Evolutionary conservation across 1,140 invertebrate genomes (phyloP).

Genomic region (Drosophila willistoni): DNA sequence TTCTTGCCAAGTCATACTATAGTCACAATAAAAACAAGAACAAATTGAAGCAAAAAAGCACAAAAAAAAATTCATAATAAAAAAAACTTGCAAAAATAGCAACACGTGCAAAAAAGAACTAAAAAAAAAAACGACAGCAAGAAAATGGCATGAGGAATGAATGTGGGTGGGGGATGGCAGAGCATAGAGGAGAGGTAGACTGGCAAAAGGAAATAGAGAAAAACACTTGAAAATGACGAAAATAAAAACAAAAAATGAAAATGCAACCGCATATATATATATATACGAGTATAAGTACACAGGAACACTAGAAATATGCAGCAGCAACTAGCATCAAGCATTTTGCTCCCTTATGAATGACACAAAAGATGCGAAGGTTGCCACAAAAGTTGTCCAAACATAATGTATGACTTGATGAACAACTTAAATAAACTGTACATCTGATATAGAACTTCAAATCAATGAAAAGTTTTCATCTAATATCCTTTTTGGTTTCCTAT

Average conservation of each 20-base stretch:
- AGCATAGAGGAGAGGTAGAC: background rate
- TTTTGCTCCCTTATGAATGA: no score
- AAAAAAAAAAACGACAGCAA: conserved; percentile 33
- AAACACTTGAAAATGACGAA: conserved; percentile 67
- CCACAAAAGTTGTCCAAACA: no score
- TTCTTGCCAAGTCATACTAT: conserved; percentile 17
- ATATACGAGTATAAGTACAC: background rate
- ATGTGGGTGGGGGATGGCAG: background rate
- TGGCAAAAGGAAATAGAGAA: conserved; percentile 21
- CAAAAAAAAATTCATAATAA: conserved; percentile 28
- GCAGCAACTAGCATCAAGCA: conserved; percentile 36
- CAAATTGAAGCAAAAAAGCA: conserved; percentile 34
- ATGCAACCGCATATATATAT: conserved; percentile 44
- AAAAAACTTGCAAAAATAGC: conserved; percentile 67
- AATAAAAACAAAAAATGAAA: conserved; percentile 68
- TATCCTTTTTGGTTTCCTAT: background rate
- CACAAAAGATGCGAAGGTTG: no score
- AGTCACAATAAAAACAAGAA: conserved; percentile 58
- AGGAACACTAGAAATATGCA: conserved; percentile 28
- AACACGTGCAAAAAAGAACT: conserved; percentile 72
- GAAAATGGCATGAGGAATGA: background rate
- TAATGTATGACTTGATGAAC: background rate
- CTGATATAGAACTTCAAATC: no score
- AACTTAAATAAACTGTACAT: no score
- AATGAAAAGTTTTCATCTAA: no score